Evolutionary conservation across 2,888 invertebrate genomes (phyloP).

Genomic region (Molorchus minor): DNA sequence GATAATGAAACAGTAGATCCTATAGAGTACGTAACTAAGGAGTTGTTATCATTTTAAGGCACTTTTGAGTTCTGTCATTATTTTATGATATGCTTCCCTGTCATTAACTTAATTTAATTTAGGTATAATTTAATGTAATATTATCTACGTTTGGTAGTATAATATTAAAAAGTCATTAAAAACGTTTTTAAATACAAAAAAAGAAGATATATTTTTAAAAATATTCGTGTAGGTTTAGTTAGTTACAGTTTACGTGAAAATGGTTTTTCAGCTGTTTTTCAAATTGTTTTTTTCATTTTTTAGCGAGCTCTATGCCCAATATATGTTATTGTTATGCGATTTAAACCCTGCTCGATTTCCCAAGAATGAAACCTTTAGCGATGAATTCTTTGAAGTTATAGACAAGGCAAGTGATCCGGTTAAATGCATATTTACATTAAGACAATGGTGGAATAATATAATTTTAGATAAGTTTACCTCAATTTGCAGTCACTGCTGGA

Average conservation of each 20-base stretch:
- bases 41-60: conserved; percentile 11
- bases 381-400: conserved; percentile 45
- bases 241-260: too few relatives aligned
- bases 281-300: conserved; percentile 35
- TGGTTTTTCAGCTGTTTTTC: background rate
- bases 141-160: too few relatives aligned
- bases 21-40: conserved; percentile 65
- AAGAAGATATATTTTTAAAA: too few relatives aligned
- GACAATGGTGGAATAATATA: background rate
- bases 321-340: conserved; percentile 68
- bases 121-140: too few relatives aligned
- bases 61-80: too few relatives aligned
- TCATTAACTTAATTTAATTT: too few relatives aligned
- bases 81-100: too few relatives aligned
- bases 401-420: conserved; percentile 28
- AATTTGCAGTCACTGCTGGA: background rate
- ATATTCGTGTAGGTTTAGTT: too few relatives aligned
- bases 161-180: too few relatives aligned
- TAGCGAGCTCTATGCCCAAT: conserved; percentile 64
- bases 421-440: background rate
- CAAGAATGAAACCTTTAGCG: conserved; percentile 65
- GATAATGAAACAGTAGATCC: conserved; percentile 59
- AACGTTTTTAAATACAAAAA: too few relatives aligned
- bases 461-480: conserved; percentile 1
- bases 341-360: conserved; percentile 62